Base-by-base conservation (phyloP, 2,113 vertebrate species). In the Poeciliopsis retropinna region DNA sequence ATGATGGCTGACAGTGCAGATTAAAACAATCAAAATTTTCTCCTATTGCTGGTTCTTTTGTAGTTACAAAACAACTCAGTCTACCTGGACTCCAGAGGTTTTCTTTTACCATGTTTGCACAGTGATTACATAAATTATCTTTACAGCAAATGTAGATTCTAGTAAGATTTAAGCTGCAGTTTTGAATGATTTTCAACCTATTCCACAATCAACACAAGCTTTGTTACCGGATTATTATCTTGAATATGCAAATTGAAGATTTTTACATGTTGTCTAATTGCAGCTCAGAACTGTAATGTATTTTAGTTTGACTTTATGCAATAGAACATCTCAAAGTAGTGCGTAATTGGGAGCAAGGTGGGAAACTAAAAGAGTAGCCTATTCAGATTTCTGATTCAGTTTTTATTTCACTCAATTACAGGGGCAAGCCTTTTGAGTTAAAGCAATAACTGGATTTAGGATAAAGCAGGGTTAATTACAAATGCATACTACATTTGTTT, bases 11-110 rank as follows among this genome's bases (percentile, higher is more conserved):
- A 91, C 85, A 79, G 74, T 75, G 68, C 85, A 88, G 89, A 93
- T 93, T 91, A 93, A 93, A 92, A 92, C 89, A 84, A 91, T 89
- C 89, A 86, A 71, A 89, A 89, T 84, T 89, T 85, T 85, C 82
- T 51, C 74, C 73, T 62, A 82, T 61, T 83, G 79, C 77, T 57
- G 51, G 22, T 57, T 85, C 86, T 77, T 57, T 54, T 66, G 32
- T 57, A 75, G 51, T 76, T 79, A 76, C 71, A 57, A 67, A 41
- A 44, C 64, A 68, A 75, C 67, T 76, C 72, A 60, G 47, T 57
- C 37, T 15, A 17, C 81, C 64, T 82, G 75, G 44, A 75, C 78
- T 28, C 69, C 14, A 28, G 73, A 79, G 63, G 73, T 54, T 81
- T 66, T 65, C 28, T 60, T 51, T 68, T 63, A 57, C 51, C 51